Evolutionary conservation across 1,140 invertebrate species (phyloP).

Genomic region (Dendroctonus ponderosae): DNA sequence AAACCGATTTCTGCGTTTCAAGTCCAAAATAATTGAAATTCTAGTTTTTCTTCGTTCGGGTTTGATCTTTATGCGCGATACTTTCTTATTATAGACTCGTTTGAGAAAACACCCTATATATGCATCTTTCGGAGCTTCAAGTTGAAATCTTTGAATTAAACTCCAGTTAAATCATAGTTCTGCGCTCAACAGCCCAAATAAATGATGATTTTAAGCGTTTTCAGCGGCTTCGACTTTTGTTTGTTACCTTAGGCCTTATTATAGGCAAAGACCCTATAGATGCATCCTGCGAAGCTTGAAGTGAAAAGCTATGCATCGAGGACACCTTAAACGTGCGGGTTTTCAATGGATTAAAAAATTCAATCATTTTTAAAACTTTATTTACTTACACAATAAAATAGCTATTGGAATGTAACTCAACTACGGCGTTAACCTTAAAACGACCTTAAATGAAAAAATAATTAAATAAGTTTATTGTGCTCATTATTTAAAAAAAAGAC

Average conservation of each 20-base stretch:
- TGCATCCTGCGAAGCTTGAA: not conserved
- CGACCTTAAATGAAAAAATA: conserved; percentile 8
- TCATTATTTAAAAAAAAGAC: not conserved
- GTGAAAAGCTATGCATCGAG: not conserved
- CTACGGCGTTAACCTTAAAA: not conserved
- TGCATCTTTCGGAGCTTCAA: no score
- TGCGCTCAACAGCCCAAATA: no score
- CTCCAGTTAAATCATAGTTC: no score
- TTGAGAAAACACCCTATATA: no score
- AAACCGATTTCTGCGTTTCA: no score
- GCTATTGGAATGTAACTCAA: conserved; percentile 17
- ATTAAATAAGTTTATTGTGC: conserved; percentile 8
- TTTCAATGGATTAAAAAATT: conserved; percentile 1
- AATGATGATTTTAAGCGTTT: no score
- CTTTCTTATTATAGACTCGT: no score
- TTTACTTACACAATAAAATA: conserved; percentile 22
- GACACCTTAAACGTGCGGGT: not conserved
- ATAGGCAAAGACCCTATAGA: not conserved
- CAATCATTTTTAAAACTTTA: conserved; percentile 3
- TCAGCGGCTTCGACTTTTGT: no score
- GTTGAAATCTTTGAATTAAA: no score
- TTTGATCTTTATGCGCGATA: no score
- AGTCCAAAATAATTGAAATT: no score
- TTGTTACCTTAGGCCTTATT: not conserved
- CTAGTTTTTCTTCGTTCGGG: no score